These are phyloP conservation scores for Ruditapes philippinarum DNA, from an alignment of 1,140 invertebrate species.

Conservation along the genomic window DNA sequence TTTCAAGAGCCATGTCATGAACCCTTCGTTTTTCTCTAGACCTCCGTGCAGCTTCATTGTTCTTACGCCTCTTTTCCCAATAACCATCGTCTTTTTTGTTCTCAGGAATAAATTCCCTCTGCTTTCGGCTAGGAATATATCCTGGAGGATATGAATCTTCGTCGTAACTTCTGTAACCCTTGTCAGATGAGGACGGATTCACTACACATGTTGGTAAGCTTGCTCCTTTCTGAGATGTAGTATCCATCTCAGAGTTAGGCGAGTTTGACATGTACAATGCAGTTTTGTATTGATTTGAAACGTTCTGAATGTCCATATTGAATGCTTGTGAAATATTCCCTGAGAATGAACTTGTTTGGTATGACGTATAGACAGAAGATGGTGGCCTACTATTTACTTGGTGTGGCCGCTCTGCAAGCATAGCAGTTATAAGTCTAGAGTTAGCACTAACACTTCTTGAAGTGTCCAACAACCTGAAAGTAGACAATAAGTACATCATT, in stretches of 20 bases:
- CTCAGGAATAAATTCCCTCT: slow-evolving; percentile 98
- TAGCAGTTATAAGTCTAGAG: slow-evolving; percentile 56
- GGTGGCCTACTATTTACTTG: not conserved
- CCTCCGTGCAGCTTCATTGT: slow-evolving; percentile 98
- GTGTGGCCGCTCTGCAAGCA: slow-evolving; percentile 47
- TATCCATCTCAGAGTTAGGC: slow-evolving; percentile 13
- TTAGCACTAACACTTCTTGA: slow-evolving; percentile 1
- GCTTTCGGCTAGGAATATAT: slow-evolving; percentile 90
- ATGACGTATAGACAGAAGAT: slow-evolving; percentile 25
- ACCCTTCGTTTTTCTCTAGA: slow-evolving; percentile 97
- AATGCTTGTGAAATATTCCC: not conserved
- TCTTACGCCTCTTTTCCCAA: slow-evolving; percentile 97
- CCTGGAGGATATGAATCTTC: slow-evolving; percentile 25
- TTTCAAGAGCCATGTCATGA: slow-evolving; percentile 98
- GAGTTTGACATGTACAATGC: not conserved
- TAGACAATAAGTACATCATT: too few relatives aligned
- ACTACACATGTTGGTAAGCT: slow-evolving; percentile 72
- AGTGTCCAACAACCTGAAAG: slow-evolving; percentile 61
- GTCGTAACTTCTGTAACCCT: slow-evolving; percentile 30
- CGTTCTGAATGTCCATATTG: not conserved
- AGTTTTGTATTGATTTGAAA: slow-evolving; percentile 22
- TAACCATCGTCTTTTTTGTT: slow-evolving; percentile 99
- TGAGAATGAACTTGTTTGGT: slow-evolving; percentile 18
- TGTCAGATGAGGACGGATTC: slow-evolving; percentile 67
- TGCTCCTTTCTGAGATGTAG: slow-evolving; percentile 36